Evolutionary conservation across 2,888 invertebrate species (phyloP), one percentile per base, ranked within the genome.

Genomic region (Drosophila bunnanda): DNA sequence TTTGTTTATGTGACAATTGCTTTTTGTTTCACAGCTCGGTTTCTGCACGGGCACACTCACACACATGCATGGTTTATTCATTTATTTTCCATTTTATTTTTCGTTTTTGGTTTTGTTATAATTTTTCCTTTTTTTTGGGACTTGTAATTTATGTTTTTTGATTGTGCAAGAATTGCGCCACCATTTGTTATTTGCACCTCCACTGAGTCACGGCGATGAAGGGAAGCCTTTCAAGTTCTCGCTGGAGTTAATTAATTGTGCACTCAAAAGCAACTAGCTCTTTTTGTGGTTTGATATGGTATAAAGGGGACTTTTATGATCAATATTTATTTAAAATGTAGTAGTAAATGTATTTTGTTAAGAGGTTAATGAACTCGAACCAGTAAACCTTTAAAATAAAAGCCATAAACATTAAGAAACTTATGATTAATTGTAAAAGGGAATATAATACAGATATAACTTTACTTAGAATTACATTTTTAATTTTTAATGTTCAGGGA

Each of bases 1-100:
- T 83, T 82, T 83, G 76, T 85, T 85, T 86, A 84, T 88, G 86
- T 72, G 88, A 86, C 88, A 88, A 88, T 84, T 88, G 88, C 77
- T 88, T 86, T 82, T 84, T 82, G 79, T 83, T 73, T 74, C 66
- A 50, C 66, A 66, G 66, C 43, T 79, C 60, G 75, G 70, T 79
- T 70, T 75, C 58, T 68, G 60, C 58, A 59, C 43, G 50, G 50
- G 50, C 58, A 52, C 46, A 52, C 36, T n/a, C 34, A 60, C 58
- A 62, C 60, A 64, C 64, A 54, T 72, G 65, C 43, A 43, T 56
- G 44, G 39, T 44, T 66, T 48, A 59, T 74, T 65, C 56, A 59
- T 59, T 41, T 59, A 25, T 48, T 48, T 36, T 6, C 28, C 25
- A 38, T 44, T 41, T 25, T 20, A 58, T 36, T 50, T 60, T 55